Percentiles rank a stretch among this genome's conserved stretches.
Evolutionary conservation across 2,113 vertebrate genomes (phyloP).

Genomic region (Phoxinus phoxinus): DNA sequence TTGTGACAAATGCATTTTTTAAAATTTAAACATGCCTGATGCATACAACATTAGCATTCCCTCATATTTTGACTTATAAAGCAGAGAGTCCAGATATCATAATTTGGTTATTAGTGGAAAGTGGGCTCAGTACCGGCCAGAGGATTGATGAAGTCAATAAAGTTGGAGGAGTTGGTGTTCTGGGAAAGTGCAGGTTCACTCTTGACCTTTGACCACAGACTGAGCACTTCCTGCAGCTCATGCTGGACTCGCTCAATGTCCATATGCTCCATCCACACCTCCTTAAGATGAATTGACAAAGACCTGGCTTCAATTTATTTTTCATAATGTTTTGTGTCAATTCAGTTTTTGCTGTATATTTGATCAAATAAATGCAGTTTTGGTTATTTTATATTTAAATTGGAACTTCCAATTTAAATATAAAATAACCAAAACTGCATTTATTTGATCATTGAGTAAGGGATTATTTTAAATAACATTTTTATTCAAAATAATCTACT

Average conservation of each 20-base stretch:
- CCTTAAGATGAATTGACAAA: constrained; percentile 71
- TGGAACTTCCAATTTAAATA: too few species aligned
- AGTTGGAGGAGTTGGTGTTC: constrained; percentile 65
- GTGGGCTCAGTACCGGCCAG: constrained; percentile 75
- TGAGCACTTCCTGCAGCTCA: constrained; percentile 83
- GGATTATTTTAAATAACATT: not conserved
- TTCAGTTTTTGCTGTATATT: not conserved
- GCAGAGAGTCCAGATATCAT: not conserved
- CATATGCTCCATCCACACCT: constrained; percentile 91
- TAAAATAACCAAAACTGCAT: too few species aligned
- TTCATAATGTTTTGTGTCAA: not conserved
- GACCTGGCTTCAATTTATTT: too few species aligned
- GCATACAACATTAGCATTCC: not conserved
- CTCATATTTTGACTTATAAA: not conserved
- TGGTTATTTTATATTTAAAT: too few species aligned
- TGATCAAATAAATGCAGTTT: not conserved
- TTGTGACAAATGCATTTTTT: not conserved
- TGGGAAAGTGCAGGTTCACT: constrained; percentile 79
- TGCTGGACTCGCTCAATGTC: constrained; percentile 87
- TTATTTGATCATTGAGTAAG: too few species aligned
- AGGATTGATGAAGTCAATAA: constrained; percentile 82
- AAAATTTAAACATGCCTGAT: not conserved
- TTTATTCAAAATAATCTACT: not conserved
- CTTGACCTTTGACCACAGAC: constrained; percentile 84
- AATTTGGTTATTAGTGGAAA: not conserved